A percentile compares a stretch with the other conserved stretches of the same genome.
Evolutionary conservation across 2,888 invertebrate species (phyloP).

Genomic region (Dicyrtomina minuta): DNA sequence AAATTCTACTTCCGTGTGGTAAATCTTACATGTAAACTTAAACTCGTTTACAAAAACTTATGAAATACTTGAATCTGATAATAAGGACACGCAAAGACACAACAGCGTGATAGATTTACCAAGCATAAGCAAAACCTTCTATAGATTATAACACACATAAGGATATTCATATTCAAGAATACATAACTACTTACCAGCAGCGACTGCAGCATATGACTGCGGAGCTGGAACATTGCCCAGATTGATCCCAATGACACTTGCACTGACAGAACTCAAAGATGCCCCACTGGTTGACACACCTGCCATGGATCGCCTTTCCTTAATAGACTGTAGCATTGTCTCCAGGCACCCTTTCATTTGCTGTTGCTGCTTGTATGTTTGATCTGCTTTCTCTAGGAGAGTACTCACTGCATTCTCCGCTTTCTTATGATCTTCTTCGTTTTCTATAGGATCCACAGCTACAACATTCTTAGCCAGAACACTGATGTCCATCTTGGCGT

Average conservation of each 20-base stretch:
- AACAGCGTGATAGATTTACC: background rate
- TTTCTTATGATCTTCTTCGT: conserved; percentile 93
- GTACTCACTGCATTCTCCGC: conserved; percentile 88
- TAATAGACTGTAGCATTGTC: conserved; percentile 53
- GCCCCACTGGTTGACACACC: conserved; percentile 41
- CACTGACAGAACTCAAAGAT: conserved; percentile 7
- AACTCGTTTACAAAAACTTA: too few species aligned
- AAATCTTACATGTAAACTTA: too few species aligned
- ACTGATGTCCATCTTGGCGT: conserved; percentile 94
- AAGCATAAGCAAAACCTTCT: background rate
- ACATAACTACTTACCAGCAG: conserved; percentile 34
- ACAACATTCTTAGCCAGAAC: conserved; percentile 60
- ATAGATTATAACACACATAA: too few species aligned
- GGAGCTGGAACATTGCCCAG: conserved; percentile 31
- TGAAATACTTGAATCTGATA: too few species aligned
- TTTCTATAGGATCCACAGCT: conserved; percentile 96
- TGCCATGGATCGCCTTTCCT: conserved; percentile 52
- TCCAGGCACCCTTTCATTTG: conserved; percentile 88
- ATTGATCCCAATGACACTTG: conserved; percentile 6
- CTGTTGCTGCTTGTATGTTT: conserved; percentile 86
- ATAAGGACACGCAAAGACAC: too few species aligned
- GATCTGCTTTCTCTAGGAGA: conserved; percentile 88
- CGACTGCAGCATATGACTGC: conserved; percentile 46
- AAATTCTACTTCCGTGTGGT: too few species aligned
- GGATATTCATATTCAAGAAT: too few species aligned